Base-by-base conservation (phyloP, 1,140 invertebrate genomes). In the Drosophila erecta region DNA sequence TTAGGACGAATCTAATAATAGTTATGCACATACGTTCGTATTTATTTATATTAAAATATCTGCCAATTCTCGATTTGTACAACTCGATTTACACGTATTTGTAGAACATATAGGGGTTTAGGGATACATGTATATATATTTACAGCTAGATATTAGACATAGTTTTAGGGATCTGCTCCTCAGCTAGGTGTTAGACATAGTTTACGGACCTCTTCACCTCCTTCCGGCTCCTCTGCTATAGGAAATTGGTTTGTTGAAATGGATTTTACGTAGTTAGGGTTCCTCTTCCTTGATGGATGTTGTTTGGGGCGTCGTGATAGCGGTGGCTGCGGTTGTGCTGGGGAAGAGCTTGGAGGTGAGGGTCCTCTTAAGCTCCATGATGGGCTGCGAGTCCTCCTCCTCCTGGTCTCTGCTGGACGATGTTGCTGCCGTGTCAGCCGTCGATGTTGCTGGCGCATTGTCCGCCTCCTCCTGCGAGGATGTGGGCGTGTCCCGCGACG, bases 71-170 rank as follows among this genome's bases (percentile, higher is more conserved):
- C 33, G 40, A 61, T 72, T 67, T 70, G 67, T 86, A 86, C 83
- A 86, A 79, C 83, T 81, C 70, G 60, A 86, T 87, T 79, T 87
- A 87, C 81, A 87, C 54, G 57, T 85, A 76, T 62, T 74, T 58
- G 73, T 71, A 66, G 62, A 79, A 65, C 59, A 59, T 81, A 58
- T 76, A 65, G 65, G 44, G 22, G 59, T 35, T 57, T 60, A 41
- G 49, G 54, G 38, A 58, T 79, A 76, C 49, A 74, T 73, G 30
- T 27, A 30, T 77, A 69, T 61, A 55, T 70, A 51, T 47, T 44
- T 72, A 65, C 64, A 66, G 64, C 64, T 66, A 66, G 64, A 41
- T 22, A 41, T 64, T 50, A 64, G 62, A 66, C 43, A 20, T 66
- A 64, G 62, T 47, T 61, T 56, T 51, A 51, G 49, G 49, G 49